Evolutionary conservation across 2,797 vertebrate species (phyloP).

Genomic region (Tympanoctomys barrerae): DNA sequence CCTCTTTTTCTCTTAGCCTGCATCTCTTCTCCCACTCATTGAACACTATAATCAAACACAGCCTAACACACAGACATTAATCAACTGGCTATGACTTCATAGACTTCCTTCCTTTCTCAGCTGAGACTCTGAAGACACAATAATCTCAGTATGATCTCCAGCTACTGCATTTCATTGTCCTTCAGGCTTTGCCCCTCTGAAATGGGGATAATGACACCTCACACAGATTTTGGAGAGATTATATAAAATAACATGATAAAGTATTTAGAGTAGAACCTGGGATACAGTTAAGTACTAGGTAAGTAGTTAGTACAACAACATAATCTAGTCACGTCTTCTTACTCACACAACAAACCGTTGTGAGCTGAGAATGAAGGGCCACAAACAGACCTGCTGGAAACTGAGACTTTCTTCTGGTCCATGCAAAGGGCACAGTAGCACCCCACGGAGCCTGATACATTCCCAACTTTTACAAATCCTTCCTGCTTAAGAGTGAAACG

Average conservation of each 20-base stretch:
- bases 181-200: neutral
- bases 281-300: neutral
- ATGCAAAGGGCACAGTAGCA: accelerated
- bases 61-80: neutral
- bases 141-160: neutral
- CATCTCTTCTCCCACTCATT: neutral
- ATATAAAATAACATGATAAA: neutral
- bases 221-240: neutral
- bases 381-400: neutral
- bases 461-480: neutral
- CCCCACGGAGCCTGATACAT: accelerated
- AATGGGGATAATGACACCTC: neutral
- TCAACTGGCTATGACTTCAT: neutral
- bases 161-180: neutral
- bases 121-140: neutral
- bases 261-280: neutral
- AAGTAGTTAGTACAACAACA: neutral
- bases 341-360: neutral
- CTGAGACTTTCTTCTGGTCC: neutral
- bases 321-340: neutral
- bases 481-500: neutral
- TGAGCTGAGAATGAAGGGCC: neutral
- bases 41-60: neutral
- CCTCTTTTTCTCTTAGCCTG: neutral
- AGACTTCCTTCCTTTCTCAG: neutral